These are phyloP conservation scores for Brachypalpus laphriformis DNA, from an alignment of 2,888 invertebrate genomes.

Conservation along the genomic window DNA sequence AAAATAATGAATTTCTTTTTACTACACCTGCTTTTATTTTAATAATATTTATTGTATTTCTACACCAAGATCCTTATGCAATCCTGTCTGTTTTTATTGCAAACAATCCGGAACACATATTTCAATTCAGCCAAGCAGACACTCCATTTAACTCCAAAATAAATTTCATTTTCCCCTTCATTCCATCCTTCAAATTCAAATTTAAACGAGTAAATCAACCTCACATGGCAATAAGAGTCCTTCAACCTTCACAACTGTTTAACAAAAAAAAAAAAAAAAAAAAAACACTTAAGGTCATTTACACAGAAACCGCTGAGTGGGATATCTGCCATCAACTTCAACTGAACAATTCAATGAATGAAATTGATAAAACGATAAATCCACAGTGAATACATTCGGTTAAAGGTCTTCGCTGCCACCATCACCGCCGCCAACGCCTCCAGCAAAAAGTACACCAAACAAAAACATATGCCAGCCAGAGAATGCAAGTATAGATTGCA, in stretches of 20 bases:
- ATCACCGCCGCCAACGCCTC: not conserved
- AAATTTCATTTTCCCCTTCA: slow-evolving; percentile 24
- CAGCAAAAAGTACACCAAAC: not conserved
- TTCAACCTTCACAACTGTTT: slow-evolving; percentile 50
- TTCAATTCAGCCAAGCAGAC: not conserved
- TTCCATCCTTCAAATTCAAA: slow-evolving; percentile 52
- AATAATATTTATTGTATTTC: not conserved
- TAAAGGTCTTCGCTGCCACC: not conserved
- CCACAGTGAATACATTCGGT: slow-evolving; percentile 1
- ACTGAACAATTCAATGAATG: slow-evolving; percentile 33
- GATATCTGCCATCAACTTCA: not conserved
- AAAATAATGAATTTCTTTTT: no score
- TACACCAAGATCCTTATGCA: not conserved
- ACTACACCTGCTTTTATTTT: not conserved
- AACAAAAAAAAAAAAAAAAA: not conserved
- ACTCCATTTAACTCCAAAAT: slow-evolving; percentile 5
- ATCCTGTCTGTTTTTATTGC: slow-evolving; percentile 14
- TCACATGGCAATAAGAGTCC: slow-evolving; percentile 36
- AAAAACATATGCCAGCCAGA: not conserved
- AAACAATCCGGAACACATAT: not conserved
- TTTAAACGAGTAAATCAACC: slow-evolving; percentile 62
- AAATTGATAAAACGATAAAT: slow-evolving; percentile 32
- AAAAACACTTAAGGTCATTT: slow-evolving; percentile 26
- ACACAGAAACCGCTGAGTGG: slow-evolving; percentile 2
- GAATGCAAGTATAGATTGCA: not conserved